A percentile compares a stretch with the other conserved stretches of the same genome.
These are phyloP conservation scores for Papilio helenus DNA, from an alignment of 1,140 invertebrate species.

Conservation along the genomic window DNA sequence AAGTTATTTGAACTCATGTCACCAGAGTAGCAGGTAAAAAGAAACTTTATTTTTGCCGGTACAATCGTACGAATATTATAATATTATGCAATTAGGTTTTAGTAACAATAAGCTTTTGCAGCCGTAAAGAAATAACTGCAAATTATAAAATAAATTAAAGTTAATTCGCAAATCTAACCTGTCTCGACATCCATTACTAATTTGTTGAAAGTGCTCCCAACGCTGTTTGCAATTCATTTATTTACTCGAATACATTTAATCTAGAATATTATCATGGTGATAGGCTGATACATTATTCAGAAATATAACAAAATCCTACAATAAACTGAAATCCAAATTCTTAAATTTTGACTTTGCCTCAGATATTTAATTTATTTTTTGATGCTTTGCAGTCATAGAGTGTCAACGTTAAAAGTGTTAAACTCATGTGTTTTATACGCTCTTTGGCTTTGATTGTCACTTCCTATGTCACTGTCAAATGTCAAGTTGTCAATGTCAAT, in stretches of 20 bases:
- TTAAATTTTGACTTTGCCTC: neutral
- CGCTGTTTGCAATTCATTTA: neutral
- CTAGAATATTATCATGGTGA: conserved; percentile 18
- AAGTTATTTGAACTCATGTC: neutral
- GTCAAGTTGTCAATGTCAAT: neutral
- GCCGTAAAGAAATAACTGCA: neutral
- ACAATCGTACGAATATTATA: neutral
- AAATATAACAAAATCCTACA: neutral
- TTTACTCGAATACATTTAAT: neutral
- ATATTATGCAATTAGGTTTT: neutral
- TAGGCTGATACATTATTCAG: neutral
- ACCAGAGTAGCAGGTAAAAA: neutral
- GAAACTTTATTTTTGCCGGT: neutral
- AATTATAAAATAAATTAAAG: neutral
- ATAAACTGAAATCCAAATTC: neutral
- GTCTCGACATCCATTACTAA: conserved; percentile 65
- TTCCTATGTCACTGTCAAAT: neutral
- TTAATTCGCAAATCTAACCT: conserved; percentile 47
- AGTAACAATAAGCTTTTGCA: neutral
- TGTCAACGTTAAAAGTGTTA: too few species aligned
- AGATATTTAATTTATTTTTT: neutral
- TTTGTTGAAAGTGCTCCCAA: neutral
- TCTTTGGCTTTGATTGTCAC: neutral
- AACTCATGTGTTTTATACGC: too few species aligned
- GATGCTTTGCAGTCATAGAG: neutral